phyloP scores from a whole-genome alignment of 64 coral and sea anemone genomes.

The Catalaphyllia jardinei region DNA sequence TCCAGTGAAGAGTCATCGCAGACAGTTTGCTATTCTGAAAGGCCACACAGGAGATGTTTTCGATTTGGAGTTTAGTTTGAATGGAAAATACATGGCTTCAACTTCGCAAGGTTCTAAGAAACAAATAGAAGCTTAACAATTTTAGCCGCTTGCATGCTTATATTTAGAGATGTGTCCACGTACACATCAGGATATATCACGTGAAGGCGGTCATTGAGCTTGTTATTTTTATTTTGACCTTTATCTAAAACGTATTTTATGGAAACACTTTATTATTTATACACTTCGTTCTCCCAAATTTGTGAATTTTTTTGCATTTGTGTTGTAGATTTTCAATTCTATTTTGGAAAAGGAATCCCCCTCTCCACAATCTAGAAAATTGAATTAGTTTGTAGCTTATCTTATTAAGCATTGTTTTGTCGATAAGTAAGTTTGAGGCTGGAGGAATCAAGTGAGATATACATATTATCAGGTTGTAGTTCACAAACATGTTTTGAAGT shows the following conservation, averaged over 20 bases:
- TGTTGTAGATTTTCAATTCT: not conserved
- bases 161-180: not conserved
- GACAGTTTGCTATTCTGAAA: slow-evolving; percentile 88
- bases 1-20: slow-evolving; percentile 51
- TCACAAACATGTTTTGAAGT: not conserved
- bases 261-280: slow-evolving; percentile 51
- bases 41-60: slow-evolving; percentile 87
- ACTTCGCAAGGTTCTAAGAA: slow-evolving; percentile 77
- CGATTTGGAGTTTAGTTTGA: slow-evolving; percentile 92
- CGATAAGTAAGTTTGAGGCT: not conserved
- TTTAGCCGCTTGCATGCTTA: not conserved
- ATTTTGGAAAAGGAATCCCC: not conserved
- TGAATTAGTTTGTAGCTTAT: not conserved
- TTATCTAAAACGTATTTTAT: not conserved
- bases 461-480: not conserved
- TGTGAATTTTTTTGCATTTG: not conserved
- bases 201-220: not conserved
- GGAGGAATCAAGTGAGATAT: not conserved
- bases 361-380: not conserved
- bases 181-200: slow-evolving; percentile 1
- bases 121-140: not conserved
- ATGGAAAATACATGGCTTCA: slow-evolving; percentile 92
- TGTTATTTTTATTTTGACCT: not conserved
- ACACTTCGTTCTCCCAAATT: not conserved
- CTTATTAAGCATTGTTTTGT: not conserved